These are phyloP conservation scores for Probaryconus sp. DNA, from an alignment of 1,140 invertebrate genomes.

Conservation along the genomic window DNA sequence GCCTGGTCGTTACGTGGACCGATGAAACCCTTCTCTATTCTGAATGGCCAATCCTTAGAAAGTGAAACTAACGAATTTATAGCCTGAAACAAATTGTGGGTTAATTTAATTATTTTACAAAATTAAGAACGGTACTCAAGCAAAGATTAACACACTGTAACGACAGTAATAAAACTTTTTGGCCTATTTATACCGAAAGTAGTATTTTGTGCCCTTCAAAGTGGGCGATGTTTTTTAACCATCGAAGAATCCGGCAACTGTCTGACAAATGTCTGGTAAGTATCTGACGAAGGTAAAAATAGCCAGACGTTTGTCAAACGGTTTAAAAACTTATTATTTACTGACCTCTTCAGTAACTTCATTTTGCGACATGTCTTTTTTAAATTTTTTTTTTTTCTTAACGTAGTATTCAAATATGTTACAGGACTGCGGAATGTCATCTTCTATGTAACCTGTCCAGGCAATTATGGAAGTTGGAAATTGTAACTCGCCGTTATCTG, in stretches of 20 bases:
- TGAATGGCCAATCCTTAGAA: constrained; percentile 63
- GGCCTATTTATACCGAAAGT: no score
- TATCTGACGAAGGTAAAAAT: background rate
- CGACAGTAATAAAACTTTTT: no score
- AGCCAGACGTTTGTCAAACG: no score
- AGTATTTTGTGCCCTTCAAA: no score
- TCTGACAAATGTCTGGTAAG: background rate
- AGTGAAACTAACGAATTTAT: constrained; percentile 48
- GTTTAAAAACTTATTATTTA: no score
- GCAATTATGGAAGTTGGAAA: constrained; percentile 76
- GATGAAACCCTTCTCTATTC: constrained; percentile 60
- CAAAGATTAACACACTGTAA: no score
- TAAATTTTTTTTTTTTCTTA: constrained; percentile 21
- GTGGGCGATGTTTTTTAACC: no score
- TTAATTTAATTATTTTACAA: constrained; percentile 5
- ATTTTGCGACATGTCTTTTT: constrained; percentile 10
- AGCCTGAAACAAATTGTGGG: constrained; percentile 63
- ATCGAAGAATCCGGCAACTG: background rate
- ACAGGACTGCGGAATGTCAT: constrained; percentile 16
- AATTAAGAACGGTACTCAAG: no score
- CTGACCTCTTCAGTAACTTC: constrained; percentile 62
- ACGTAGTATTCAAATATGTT: constrained; percentile 64
- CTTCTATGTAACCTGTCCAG: constrained; percentile 75
- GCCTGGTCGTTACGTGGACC: constrained; percentile 59
- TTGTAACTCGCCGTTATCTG: constrained; percentile 77